Conservation (phyloP, 2,888 invertebrate genomes). For the Atethmia centrago region DNA sequence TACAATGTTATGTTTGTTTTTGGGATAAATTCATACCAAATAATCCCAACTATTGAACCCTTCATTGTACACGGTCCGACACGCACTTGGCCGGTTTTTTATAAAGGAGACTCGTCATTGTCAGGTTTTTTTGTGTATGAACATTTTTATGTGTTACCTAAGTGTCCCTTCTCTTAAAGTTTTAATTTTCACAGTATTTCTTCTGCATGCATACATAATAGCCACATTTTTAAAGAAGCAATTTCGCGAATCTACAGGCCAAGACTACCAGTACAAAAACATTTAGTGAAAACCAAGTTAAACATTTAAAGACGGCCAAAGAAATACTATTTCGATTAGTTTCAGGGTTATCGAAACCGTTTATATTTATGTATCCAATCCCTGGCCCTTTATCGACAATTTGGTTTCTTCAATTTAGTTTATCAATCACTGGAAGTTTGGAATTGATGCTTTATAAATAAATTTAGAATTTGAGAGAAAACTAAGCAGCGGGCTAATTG, state of each 20-base stretch:
- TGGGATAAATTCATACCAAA: too few species aligned
- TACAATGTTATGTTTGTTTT: too few species aligned
- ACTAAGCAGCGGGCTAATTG: neutral
- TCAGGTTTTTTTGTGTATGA: neutral
- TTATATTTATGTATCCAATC: conserved; percentile 39
- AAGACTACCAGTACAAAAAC: conserved; percentile 1
- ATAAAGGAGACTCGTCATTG: neutral
- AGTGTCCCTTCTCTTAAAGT: neutral
- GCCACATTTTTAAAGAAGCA: neutral
- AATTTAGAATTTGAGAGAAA: conserved; percentile 31
- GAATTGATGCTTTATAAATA: conserved; percentile 8
- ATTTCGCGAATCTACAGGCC: conserved; percentile 7
- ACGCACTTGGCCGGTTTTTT: too few species aligned
- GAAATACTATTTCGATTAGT: conserved; percentile 44
- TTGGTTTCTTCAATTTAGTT: conserved; percentile 34
- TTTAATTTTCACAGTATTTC: neutral
- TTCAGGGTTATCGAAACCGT: conserved; percentile 37
- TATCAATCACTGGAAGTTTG: conserved; percentile 25
- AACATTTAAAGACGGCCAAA: conserved; percentile 22
- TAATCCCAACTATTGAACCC: too few species aligned
- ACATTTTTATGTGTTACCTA: neutral
- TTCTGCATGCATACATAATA: neutral
- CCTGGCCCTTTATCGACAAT: conserved; percentile 15
- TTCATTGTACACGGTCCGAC: too few species aligned
- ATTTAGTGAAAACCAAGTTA: conserved; percentile 28